phyloP scores from a whole-genome alignment of 1,140 invertebrate genomes.

The Bombus affinis region DNA sequence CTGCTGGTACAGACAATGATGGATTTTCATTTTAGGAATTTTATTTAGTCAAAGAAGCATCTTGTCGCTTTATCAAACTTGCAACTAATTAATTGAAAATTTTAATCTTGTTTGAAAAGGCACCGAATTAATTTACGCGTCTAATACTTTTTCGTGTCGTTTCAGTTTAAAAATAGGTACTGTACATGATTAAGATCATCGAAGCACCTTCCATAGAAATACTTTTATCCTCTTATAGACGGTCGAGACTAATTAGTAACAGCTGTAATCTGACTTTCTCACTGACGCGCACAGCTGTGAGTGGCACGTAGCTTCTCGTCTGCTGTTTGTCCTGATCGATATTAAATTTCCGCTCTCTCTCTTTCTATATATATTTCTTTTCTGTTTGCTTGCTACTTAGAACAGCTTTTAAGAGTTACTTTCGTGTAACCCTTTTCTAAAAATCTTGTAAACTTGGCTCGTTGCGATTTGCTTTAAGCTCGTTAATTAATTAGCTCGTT shows the following conservation, averaged over 20 bases:
- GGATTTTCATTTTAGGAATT: too few species aligned
- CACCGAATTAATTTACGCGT: background rate
- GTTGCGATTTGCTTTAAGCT: background rate
- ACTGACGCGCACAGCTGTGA: background rate
- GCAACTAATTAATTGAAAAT: too few species aligned
- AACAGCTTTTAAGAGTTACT: background rate
- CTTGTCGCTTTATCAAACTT: too few species aligned
- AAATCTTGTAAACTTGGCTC: background rate
- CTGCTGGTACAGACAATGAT: too few species aligned
- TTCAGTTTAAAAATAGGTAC: background rate
- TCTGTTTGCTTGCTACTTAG: background rate
- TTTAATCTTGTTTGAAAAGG: too few species aligned
- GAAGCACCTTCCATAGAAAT: background rate
- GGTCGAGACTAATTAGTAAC: background rate
- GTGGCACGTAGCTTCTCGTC: background rate
- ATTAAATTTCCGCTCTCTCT: background rate
- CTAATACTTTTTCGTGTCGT: background rate
- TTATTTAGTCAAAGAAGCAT: too few species aligned
- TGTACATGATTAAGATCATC: background rate
- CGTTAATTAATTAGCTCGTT: background rate
- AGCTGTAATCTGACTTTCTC: background rate
- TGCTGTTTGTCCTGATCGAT: conserved; percentile 8
- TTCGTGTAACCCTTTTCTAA: background rate
- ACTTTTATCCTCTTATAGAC: too few species aligned
- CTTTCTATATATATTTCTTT: background rate